These are phyloP conservation scores for Phodopus roborovskii DNA, from an alignment of 2,113 vertebrate species.

Conservation along the genomic window DNA sequence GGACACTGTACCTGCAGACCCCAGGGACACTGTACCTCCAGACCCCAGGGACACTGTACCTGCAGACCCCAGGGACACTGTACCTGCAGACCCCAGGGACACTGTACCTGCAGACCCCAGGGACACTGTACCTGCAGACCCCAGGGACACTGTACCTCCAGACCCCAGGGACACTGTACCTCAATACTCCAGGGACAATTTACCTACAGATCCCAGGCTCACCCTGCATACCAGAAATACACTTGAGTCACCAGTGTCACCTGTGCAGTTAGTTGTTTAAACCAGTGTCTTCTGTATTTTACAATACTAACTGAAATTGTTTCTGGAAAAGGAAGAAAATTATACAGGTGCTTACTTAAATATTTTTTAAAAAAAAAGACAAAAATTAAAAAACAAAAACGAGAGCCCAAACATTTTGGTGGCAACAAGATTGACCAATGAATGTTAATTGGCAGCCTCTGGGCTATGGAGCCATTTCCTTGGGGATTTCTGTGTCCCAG, in stretches of 20 bases:
- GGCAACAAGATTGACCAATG: not conserved
- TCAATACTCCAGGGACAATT: too few species aligned
- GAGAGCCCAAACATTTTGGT: not conserved
- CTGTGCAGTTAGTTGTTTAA: not conserved
- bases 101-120: too few species aligned
- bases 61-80: too few species aligned
- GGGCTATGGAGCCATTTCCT: not conserved
- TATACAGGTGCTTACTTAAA: constrained; percentile 8
- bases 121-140: too few species aligned
- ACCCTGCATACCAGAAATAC: fast-evolving
- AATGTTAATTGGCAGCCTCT: not conserved
- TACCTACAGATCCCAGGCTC: not conserved
- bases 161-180: too few species aligned
- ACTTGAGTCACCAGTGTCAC: not conserved
- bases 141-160: too few species aligned
- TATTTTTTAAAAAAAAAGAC: not conserved
- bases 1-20: too few species aligned
- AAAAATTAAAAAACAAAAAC: not conserved
- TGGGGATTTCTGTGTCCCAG: not conserved
- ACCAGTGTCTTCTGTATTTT: not conserved
- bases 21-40: too few species aligned
- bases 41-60: too few species aligned
- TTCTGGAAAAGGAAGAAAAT: not conserved
- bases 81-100: too few species aligned
- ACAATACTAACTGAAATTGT: not conserved